A percentile compares a stretch with the other conserved stretches of the same genome.
Evolutionary conservation across 2,797 vertebrate genomes (phyloP).

Genomic region (Chiropotes sagulatus): DNA sequence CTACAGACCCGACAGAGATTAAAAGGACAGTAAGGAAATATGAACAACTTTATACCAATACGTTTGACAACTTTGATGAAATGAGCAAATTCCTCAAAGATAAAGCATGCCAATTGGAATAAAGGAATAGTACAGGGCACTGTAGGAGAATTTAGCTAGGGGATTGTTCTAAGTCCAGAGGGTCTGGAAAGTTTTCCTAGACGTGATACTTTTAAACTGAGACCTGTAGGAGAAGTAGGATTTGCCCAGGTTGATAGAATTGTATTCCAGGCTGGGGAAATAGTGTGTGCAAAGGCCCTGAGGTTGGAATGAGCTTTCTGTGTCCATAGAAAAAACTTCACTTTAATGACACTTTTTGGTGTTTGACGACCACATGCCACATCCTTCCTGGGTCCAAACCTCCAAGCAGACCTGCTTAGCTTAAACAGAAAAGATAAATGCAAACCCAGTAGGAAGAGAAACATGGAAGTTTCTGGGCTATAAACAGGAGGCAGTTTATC

Average conservation of each 20-base stretch:
- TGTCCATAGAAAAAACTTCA: not conserved
- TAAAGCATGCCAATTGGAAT: not conserved
- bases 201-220: not conserved
- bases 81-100: not conserved
- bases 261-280: not conserved
- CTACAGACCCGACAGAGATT: not conserved
- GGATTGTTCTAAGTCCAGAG: not conserved
- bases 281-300: not conserved
- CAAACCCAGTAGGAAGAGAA: not conserved
- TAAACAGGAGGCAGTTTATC: not conserved
- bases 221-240: not conserved
- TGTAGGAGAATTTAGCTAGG: not conserved
- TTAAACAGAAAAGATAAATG: not conserved
- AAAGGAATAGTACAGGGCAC: not conserved
- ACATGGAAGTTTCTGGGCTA: not conserved
- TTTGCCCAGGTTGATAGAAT: not conserved
- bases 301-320: not conserved
- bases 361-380: not conserved
- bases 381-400: not conserved
- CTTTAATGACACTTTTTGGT: not conserved
- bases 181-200: not conserved
- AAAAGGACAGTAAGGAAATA: not conserved
- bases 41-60: not conserved
- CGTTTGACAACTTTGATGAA: not conserved
- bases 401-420: not conserved